Percentiles rank a stretch among this genome's conserved stretches.
Evolutionary conservation across 37 sponge, comb jelly and placozoan species (phyloP).

Genomic region (Diacarnus erythraeanus): DNA sequence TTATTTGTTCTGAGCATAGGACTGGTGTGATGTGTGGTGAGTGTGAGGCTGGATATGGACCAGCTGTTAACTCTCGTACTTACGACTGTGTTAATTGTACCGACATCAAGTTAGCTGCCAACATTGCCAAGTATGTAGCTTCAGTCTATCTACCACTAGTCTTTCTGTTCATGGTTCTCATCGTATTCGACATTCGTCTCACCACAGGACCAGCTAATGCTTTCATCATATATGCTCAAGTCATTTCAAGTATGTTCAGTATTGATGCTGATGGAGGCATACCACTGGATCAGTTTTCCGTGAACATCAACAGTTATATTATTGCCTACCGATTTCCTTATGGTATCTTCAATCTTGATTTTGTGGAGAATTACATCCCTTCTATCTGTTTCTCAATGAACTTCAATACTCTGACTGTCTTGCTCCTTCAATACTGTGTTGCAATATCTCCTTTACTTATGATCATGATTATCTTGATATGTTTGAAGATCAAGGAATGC

Average conservation of each 20-base stretch:
- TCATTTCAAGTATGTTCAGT: slow-evolving; percentile 16
- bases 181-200: slow-evolving; percentile 54
- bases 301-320: background rate
- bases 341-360: slow-evolving; percentile 55
- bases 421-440: slow-evolving; percentile 30
- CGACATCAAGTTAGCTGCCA: background rate
- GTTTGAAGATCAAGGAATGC: slow-evolving; percentile 19
- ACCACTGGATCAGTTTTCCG: background rate
- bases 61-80: slow-evolving; percentile 14
- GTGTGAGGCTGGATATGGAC: slow-evolving; percentile 27
- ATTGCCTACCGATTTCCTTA: slow-evolving; percentile 34
- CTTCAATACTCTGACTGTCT: slow-evolving; percentile 27
- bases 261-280: slow-evolving; percentile 18
- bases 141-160: slow-evolving; percentile 23
- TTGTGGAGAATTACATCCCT: slow-evolving; percentile 3
- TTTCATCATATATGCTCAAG: slow-evolving; percentile 60
- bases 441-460: slow-evolving; percentile 55
- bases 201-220: slow-evolving; percentile 57
- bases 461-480: slow-evolving; percentile 19
- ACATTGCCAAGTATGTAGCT: slow-evolving; percentile 24
- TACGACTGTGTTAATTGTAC: slow-evolving; percentile 29
- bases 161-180: slow-evolving; percentile 38
- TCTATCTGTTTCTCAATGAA: slow-evolving; percentile 22
- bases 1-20: slow-evolving; percentile 33
- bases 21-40: slow-evolving; percentile 39